Percentiles rank a stretch among this genome's conserved stretches.
Evolutionary conservation across 2,797 vertebrate genomes (phyloP).

Genomic region (Acanthis flammea): DNA sequence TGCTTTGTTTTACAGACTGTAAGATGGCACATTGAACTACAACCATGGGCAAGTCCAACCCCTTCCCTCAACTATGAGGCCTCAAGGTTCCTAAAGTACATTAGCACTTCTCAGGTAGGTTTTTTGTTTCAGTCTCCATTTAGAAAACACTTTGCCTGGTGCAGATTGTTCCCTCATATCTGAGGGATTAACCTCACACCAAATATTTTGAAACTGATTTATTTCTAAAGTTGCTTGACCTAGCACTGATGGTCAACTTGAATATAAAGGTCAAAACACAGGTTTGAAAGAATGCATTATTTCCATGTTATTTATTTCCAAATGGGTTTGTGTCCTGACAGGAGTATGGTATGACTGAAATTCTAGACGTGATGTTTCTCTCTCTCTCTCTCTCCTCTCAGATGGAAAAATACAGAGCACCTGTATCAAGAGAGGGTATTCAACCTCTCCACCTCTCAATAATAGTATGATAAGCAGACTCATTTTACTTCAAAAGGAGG

Average conservation of each 20-base stretch:
- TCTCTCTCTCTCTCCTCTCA: neutral
- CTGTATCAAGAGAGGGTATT: neutral
- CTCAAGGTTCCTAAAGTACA: slow-evolving; percentile 87
- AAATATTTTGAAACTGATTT: neutral
- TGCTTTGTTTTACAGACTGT: slow-evolving; percentile 73
- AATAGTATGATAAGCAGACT: neutral
- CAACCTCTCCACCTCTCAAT: neutral
- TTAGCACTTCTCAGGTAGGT: slow-evolving; percentile 88
- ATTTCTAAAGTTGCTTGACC: neutral
- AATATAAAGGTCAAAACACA: neutral
- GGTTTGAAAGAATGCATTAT: neutral
- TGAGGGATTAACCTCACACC: neutral
- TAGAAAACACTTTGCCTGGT: neutral
- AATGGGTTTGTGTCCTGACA: neutral
- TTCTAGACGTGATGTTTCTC: neutral
- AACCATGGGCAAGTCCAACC: slow-evolving; percentile 86
- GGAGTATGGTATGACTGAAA: neutral
- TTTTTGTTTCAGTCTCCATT: neutral
- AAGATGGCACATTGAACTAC: slow-evolving; percentile 88
- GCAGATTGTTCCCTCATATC: neutral
- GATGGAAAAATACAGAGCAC: neutral
- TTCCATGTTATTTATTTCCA: neutral
- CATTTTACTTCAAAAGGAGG: neutral
- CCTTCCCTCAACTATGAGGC: slow-evolving; percentile 88
- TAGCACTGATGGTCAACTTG: neutral